Percentiles rank a stretch among this genome's conserved stretches.
These are phyloP conservation scores for Cheiracanthium punctorium DNA, from an alignment of 2,888 invertebrate genomes.

Conservation along the genomic window DNA sequence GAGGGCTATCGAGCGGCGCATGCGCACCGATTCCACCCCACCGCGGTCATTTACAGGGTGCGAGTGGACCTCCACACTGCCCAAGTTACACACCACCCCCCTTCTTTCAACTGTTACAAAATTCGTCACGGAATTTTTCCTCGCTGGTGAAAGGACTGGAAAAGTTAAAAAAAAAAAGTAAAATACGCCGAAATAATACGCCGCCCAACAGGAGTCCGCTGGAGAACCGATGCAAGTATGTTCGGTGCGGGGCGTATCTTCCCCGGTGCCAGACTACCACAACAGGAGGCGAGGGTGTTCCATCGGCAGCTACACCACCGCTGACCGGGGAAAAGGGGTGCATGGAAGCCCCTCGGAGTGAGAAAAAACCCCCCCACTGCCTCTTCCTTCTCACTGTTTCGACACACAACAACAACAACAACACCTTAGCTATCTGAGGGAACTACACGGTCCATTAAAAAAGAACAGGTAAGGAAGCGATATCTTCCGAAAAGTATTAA, in stretches of 20 bases:
- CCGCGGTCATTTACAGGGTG: conserved; percentile 69
- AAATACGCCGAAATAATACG: neutral
- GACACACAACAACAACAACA: no score
- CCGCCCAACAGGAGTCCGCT: neutral
- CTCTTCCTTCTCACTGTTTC: conserved; percentile 7
- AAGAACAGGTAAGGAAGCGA: conserved; percentile 22
- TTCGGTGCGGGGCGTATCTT: conserved; percentile 26
- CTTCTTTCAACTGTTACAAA: no score
- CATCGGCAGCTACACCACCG: conserved; percentile 42
- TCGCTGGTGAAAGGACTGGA: neutral
- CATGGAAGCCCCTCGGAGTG: conserved; percentile 44
- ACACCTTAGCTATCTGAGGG: conserved; percentile 1
- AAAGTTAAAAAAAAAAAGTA: neutral
- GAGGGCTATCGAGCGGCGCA: conserved; percentile 65
- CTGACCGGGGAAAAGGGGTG: conserved; percentile 56
- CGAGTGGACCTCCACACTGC: conserved; percentile 42
- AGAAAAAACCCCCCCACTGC: conserved; percentile 35
- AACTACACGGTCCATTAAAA: neutral
- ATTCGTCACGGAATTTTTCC: conserved; percentile 21
- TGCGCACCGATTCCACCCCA: conserved; percentile 50
- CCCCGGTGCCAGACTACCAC: conserved; percentile 28
- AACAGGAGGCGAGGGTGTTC: conserved; percentile 29
- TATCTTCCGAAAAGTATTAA: no score
- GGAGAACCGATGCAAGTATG: conserved; percentile 30
- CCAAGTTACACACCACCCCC: conserved; percentile 9